Evolutionary conservation across 2,113 vertebrate species (phyloP).

Genomic region (Hemichromis elongatus): DNA sequence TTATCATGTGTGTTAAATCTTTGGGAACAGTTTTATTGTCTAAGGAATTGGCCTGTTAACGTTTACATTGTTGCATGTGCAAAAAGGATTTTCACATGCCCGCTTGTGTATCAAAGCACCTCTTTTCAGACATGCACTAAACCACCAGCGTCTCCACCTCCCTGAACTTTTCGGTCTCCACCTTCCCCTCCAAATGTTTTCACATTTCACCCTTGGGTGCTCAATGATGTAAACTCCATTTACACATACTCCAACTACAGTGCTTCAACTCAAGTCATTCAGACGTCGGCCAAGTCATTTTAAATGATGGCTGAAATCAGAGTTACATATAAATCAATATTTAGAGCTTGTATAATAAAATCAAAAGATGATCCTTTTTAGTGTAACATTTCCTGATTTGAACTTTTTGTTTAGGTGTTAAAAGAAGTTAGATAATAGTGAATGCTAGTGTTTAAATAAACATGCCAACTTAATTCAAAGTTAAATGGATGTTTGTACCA

Average conservation of each 20-base stretch:
- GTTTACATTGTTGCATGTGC: slow-evolving; percentile 24
- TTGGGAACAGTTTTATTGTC: neutral
- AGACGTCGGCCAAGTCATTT: neutral
- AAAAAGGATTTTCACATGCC: slow-evolving; percentile 42
- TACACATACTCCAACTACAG: slow-evolving; percentile 10
- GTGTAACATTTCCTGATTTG: neutral
- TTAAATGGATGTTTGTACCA: neutral
- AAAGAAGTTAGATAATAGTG: neutral
- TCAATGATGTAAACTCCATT: slow-evolving; percentile 35
- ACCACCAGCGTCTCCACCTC: slow-evolving; percentile 22
- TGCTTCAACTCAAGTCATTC: neutral
- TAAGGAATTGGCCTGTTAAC: neutral
- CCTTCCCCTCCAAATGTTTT: slow-evolving; percentile 40
- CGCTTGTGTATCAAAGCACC: neutral
- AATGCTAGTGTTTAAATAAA: neutral
- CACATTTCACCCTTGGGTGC: slow-evolving; percentile 34
- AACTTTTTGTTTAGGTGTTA: neutral
- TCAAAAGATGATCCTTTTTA: neutral
- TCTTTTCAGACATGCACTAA: neutral
- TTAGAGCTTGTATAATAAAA: neutral
- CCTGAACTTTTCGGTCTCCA: slow-evolving; percentile 46
- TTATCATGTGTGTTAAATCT: neutral
- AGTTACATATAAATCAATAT: neutral
- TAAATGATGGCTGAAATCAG: neutral
- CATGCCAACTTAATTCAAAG: neutral